These are phyloP conservation scores for Dipodomys stephensi DNA, from an alignment of 2,113 vertebrate species.

Conservation along the genomic window DNA sequence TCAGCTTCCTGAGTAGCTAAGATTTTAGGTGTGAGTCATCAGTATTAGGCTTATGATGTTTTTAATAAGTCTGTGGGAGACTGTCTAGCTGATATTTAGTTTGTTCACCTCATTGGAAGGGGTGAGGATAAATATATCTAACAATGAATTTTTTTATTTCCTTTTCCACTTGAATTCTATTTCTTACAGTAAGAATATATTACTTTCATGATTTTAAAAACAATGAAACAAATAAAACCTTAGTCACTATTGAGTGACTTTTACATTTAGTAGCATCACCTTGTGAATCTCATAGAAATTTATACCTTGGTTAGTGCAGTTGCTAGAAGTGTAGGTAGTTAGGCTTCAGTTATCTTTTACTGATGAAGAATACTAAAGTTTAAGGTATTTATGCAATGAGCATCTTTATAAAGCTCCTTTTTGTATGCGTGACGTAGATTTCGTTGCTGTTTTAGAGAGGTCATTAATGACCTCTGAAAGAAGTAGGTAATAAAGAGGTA, in stretches of 20 bases:
- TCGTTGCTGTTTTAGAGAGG: neutral
- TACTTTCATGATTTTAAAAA: neutral
- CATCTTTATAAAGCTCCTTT: neutral
- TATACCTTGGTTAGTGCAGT: neutral
- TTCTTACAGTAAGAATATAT: neutral
- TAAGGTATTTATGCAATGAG: neutral
- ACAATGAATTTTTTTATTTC: conserved; percentile 15
- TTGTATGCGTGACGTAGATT: neutral
- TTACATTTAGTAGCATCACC: neutral
- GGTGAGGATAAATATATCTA: neutral
- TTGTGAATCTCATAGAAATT: neutral
- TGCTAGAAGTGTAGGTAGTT: neutral
- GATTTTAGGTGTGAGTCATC: no score
- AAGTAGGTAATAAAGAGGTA: neutral
- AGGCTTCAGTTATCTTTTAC: neutral
- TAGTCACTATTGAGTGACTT: neutral
- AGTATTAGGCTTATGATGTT: neutral
- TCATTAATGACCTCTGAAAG: neutral
- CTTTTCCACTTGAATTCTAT: conserved; percentile 12
- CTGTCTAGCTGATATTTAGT: conserved; percentile 4
- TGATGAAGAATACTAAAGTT: conserved; percentile 23
- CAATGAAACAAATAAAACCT: neutral
- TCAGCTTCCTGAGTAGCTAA: no score
- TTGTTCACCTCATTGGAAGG: neutral
- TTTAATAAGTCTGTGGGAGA: neutral